phyloP scores from a whole-genome alignment of 2,888 invertebrate genomes.

The Campoletis raptor region DNA sequence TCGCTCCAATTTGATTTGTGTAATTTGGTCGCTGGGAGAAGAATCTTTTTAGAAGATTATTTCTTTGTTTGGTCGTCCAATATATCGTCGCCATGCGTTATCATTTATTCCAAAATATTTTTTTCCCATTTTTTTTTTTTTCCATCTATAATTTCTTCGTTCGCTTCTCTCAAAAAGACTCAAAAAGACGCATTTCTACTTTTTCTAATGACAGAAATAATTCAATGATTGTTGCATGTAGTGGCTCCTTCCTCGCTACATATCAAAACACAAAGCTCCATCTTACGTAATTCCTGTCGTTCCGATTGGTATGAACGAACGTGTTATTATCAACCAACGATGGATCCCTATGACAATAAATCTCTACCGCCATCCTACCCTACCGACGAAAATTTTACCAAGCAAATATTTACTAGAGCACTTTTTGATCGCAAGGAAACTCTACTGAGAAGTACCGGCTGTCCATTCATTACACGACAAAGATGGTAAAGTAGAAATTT shows the following conservation, averaged over 20 bases:
- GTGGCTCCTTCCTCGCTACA: neutral
- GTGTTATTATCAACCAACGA: neutral
- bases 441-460: too few species aligned
- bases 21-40: neutral
- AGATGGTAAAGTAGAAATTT: too few species aligned
- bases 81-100: neutral
- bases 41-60: neutral
- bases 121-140: too few species aligned
- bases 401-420: too few species aligned
- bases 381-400: too few species aligned
- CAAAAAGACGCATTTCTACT: too few species aligned
- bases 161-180: too few species aligned
- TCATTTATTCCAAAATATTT: neutral
- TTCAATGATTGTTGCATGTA: neutral
- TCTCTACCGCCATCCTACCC: too few species aligned
- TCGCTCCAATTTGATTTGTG: constrained; percentile 5
- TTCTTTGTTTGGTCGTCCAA: neutral
- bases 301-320: neutral
- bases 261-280: neutral
- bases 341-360: too few species aligned
- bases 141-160: too few species aligned
- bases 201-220: neutral
- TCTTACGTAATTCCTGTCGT: neutral
- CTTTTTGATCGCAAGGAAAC: too few species aligned
- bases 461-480: too few species aligned